phyloP scores from a whole-genome alignment of 2,113 vertebrate genomes.

The Rousettus leschenaultii region DNA sequence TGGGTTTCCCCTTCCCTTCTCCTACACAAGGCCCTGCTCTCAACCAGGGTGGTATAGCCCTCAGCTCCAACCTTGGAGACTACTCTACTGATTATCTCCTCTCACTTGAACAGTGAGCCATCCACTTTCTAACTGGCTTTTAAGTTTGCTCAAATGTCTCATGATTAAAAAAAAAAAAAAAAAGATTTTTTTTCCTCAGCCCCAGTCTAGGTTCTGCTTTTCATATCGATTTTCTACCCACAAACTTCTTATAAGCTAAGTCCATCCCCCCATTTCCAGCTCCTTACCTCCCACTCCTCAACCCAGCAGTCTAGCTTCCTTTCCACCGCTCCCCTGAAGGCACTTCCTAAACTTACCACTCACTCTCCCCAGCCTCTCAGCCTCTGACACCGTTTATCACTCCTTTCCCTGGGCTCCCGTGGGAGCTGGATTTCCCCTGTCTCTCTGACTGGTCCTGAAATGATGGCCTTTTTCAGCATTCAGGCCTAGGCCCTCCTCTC shows the following conservation, averaged over 20 bases:
- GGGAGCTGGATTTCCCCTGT: background rate
- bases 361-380: background rate
- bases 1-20: background rate
- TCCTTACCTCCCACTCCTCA: background rate
- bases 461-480: background rate
- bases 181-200: too few relatives aligned
- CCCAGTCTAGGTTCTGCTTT: background rate
- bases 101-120: background rate
- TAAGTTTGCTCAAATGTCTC: background rate
- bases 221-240: background rate
- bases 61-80: background rate
- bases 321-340: background rate
- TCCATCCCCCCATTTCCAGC: too few relatives aligned
- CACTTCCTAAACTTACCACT: background rate
- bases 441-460: background rate
- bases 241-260: background rate
- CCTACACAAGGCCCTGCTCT: background rate
- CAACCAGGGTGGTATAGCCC: background rate
- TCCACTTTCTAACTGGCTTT: background rate
- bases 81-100: background rate
- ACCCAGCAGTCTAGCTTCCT: background rate
- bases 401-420: background rate
- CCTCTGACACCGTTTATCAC: background rate
- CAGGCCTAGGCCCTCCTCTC: background rate
- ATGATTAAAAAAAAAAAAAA: background rate